Evolutionary conservation across 2,113 vertebrate genomes (phyloP).

Genomic region (Ascaphus truei): DNA sequence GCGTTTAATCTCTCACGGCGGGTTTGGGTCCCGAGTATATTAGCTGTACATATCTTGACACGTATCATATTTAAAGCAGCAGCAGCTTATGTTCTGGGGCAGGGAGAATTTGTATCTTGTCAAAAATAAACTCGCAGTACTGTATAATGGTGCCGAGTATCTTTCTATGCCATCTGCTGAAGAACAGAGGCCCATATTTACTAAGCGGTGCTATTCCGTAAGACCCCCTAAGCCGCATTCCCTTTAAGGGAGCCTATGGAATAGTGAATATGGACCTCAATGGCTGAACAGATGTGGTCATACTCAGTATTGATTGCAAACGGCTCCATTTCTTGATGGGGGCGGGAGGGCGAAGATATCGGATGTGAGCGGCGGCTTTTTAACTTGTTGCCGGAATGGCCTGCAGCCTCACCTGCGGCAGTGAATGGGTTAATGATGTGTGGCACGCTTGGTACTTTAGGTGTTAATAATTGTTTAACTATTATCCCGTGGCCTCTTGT

Average conservation of each 20-base stretch:
- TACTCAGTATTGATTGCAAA: no score
- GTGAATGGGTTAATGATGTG: neutral
- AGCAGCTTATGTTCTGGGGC: neutral
- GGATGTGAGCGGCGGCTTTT: slow-evolving; percentile 15
- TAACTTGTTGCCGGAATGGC: neutral
- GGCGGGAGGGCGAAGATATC: neutral
- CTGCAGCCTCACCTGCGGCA: neutral
- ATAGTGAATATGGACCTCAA: neutral
- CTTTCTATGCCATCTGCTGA: neutral
- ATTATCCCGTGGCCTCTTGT: neutral
- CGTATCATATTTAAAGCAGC: neutral
- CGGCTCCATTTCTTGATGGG: no score
- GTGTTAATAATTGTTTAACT: slow-evolving; percentile 9
- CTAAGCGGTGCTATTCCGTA: neutral
- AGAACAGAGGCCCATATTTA: neutral
- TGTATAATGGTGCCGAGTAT: neutral
- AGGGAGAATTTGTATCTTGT: neutral
- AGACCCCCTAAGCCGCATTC: neutral
- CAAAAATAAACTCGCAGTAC: neutral
- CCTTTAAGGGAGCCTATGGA: neutral
- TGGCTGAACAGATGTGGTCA: neutral
- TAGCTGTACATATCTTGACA: neutral
- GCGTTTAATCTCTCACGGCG: neutral
- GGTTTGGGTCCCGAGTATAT: neutral
- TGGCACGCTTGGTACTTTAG: neutral